These are phyloP conservation scores for Lacanobia oleracea DNA, from an alignment of 2,888 invertebrate species.

Conservation along the genomic window DNA sequence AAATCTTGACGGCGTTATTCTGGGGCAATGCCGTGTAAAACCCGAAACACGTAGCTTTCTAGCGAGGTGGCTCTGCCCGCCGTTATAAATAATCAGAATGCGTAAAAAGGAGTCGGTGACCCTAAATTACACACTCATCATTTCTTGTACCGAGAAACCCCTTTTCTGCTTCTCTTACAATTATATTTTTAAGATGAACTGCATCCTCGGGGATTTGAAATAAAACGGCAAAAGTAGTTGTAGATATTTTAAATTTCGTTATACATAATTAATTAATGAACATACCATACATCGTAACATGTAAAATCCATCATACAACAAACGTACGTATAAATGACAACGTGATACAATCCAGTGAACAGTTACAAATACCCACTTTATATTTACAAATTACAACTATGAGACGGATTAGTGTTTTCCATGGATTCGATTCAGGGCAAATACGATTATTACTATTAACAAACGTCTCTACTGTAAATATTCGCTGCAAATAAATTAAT, in stretches of 20 bases:
- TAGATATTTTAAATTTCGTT: conserved; percentile 78
- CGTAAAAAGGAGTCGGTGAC: conserved; percentile 85
- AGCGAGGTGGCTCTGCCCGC: conserved; percentile 83
- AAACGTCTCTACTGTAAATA: conserved; percentile 55
- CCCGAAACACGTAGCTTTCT: conserved; percentile 86
- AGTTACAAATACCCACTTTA: conserved; percentile 58
- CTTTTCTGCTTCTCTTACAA: conserved; percentile 45
- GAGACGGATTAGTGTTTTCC: conserved; percentile 71
- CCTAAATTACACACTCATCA: conserved; percentile 77
- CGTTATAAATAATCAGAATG: conserved; percentile 87
- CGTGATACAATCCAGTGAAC: conserved; percentile 66
- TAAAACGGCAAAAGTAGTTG: conserved; percentile 66
- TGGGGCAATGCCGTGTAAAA: conserved; percentile 87
- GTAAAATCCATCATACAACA: conserved; percentile 82
- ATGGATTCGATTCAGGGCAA: conserved; percentile 57
- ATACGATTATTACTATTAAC: conserved; percentile 56
- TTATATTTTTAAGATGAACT: conserved; percentile 41
- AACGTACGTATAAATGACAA: conserved; percentile 66
- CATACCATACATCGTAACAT: conserved; percentile 81
- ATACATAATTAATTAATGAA: conserved; percentile 80
- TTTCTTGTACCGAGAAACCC: conserved; percentile 70
- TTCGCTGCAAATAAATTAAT: conserved; percentile 75
- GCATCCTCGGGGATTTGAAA: conserved; percentile 35
- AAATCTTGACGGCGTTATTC: conserved; percentile 87
- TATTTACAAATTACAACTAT: conserved; percentile 70